Base-by-base conservation (phyloP, 2,113 vertebrate species). In the Sclerurus mexicanus region DNA sequence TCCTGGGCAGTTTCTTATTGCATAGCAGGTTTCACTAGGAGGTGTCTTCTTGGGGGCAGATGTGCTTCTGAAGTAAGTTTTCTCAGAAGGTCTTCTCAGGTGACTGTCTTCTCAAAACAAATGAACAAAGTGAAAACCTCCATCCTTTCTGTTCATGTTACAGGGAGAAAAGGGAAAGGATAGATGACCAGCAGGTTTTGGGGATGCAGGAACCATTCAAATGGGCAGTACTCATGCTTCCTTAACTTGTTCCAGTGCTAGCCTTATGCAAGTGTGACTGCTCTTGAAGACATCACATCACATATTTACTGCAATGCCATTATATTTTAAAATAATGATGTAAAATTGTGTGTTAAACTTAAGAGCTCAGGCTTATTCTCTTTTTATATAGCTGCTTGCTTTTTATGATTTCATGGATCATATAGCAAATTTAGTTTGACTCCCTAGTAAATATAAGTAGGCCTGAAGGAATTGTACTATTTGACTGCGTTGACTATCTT, bases 391-490 rank as follows among this genome's bases (percentile, higher is more conserved):
- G 33, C 20, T 79, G 71, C 87, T 72, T 64, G 49, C 40, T 82
- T 82, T 93, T 93, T 76, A 82, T 88, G 66, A 49, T 92, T 91
- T 94, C 37, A 85, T 76, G 87, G 58, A 31, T 91, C 66, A 44
- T 75, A 60, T 33, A 85, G 67, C 58, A 96, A 87, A 79, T 90
- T 56, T 68, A 62, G 30, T 91, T 87, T 90, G 78, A 90, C 52
- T 73, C 28, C 14, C 55, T 64, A n/a, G 66, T 85, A 90, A 91
- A 95, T 73, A 40, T 28, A 90, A 93, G 74, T 78, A 89, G 92
- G 40, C 85, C 85, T 67, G 15, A 69, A 87, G 85, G 49, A 91
- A 73, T 85, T 90, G 46, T 64, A 12, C 53, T 60, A 3, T 85
- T 93, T 85, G 71, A 58, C 56, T 68, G 6, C 18, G 27, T 56